Percentiles rank a stretch among this genome's conserved stretches.
phyloP scores from a whole-genome alignment of 2,888 invertebrate species.

The Conus canariensis region DNA sequence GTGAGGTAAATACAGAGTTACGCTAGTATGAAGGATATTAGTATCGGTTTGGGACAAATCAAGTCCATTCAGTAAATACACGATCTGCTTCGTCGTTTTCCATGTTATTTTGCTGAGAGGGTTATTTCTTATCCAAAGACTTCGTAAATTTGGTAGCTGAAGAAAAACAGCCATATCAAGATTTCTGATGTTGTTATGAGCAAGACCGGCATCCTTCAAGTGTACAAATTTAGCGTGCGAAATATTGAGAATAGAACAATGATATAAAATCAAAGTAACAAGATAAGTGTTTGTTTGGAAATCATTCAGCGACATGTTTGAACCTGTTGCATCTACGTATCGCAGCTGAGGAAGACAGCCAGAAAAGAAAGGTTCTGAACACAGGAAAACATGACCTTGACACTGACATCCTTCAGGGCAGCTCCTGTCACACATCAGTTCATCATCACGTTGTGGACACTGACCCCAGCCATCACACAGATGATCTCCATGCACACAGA shows the following conservation, averaged over 20 bases:
- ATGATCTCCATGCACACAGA: slow-evolving; percentile 15
- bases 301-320: background rate
- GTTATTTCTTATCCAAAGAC: background rate
- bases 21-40: background rate
- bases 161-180: background rate
- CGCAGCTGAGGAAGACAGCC: background rate
- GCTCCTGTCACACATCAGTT: slow-evolving; percentile 13
- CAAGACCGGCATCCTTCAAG: background rate
- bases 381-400: background rate
- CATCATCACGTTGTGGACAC: slow-evolving; percentile 21
- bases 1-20: background rate
- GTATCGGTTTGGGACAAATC: background rate
- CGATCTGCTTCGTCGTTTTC: background rate
- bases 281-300: background rate
- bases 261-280: background rate
- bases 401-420: background rate
- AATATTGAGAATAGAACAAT: background rate
- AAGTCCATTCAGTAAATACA: background rate
- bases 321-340: background rate
- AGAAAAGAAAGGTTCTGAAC: background rate
- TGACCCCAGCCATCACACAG: slow-evolving; percentile 26
- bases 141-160: background rate
- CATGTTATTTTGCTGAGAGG: background rate
- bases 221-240: background rate
- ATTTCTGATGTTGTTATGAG: background rate